Conservation (phyloP, 2,797 vertebrate genomes). For the Gephyroberyx darwinii region DNA sequence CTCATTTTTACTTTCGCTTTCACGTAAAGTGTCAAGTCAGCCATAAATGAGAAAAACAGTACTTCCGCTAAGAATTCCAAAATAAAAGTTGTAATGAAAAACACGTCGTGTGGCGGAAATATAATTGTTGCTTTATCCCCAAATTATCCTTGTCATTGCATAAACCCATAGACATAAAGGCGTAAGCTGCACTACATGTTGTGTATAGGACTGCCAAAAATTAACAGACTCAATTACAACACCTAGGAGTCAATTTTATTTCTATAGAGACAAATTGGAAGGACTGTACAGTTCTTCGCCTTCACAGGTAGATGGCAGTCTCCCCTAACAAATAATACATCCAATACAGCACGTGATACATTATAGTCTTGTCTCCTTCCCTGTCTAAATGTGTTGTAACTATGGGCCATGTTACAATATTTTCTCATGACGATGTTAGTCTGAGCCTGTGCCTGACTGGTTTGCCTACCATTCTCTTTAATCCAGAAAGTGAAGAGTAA, state of each 20-base stretch:
- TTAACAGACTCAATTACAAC: too few species aligned
- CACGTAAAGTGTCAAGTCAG: accelerated
- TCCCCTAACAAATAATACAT: neutral
- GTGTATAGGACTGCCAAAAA: too few species aligned
- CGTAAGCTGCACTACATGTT: too few species aligned
- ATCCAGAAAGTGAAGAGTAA: neutral
- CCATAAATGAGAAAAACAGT: neutral
- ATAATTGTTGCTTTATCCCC: neutral
- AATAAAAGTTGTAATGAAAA: constrained; percentile 7
- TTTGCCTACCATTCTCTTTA: neutral
- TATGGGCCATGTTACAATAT: too few species aligned
- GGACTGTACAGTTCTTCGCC: accelerated
- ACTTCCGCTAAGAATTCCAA: neutral
- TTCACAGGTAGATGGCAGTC: constrained; percentile 35
- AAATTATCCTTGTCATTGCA: neutral
- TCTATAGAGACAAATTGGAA: too few species aligned
- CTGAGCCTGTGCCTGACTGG: neutral
- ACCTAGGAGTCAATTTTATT: too few species aligned
- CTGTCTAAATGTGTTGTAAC: neutral
- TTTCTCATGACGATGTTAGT: too few species aligned
- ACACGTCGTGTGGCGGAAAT: too few species aligned
- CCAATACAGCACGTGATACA: neutral
- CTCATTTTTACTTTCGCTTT: constrained; percentile 68
- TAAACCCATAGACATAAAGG: too few species aligned
- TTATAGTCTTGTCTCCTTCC: neutral